These are phyloP conservation scores for Sebastes glaucus DNA, from an alignment of 2,797 vertebrate species.

Conservation along the genomic window DNA sequence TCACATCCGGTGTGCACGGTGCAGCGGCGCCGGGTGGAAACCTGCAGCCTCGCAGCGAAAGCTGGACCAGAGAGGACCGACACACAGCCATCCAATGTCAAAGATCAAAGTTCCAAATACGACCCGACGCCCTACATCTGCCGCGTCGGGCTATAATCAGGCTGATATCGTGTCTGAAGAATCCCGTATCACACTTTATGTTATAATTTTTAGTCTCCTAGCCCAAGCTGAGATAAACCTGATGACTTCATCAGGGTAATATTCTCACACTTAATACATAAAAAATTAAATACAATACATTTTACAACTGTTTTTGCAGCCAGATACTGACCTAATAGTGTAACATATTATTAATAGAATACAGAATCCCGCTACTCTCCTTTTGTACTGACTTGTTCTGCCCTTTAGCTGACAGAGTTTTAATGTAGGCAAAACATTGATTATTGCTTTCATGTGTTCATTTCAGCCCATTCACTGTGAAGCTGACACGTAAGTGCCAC, in stretches of 20 bases:
- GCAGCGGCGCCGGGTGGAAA: no score
- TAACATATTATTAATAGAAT: not conserved
- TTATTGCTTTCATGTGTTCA: not conserved
- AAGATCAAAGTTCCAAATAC: no score
- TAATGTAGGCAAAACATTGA: not conserved
- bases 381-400: not conserved
- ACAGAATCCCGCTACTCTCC: not conserved
- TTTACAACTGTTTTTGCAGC: not conserved
- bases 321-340: not conserved
- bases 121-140: not conserved
- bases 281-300: not conserved
- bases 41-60: no score
- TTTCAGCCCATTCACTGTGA: not conserved
- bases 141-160: not conserved
- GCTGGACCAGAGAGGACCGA: no score
- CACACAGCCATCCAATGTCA: no score
- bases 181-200: not conserved
- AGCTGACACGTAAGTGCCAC: not conserved
- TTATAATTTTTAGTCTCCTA: not conserved
- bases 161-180: not conserved
- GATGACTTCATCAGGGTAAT: not conserved
- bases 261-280: not conserved
- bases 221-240: not conserved
- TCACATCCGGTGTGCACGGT: no score
- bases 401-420: not conserved